A percentile compares a stretch with the other conserved stretches of the same genome.
These are phyloP conservation scores for Amniataba percoides DNA, from an alignment of 2,797 vertebrate genomes.

Conservation along the genomic window DNA sequence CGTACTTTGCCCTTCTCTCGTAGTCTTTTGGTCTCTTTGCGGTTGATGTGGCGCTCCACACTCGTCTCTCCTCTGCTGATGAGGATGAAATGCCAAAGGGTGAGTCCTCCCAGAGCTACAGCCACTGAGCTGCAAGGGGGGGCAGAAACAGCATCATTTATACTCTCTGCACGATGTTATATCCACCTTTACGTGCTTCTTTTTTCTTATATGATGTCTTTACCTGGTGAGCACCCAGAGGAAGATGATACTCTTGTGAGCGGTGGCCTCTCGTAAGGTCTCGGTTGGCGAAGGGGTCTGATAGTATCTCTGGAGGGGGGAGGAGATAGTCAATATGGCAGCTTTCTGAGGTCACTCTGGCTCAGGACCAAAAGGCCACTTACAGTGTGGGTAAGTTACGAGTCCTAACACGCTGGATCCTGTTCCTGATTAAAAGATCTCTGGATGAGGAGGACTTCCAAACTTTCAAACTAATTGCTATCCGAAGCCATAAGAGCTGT, in stretches of 20 bases:
- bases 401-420: not conserved
- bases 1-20: constrained; percentile 88
- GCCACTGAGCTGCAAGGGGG: constrained; percentile 89
- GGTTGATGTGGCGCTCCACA: constrained; percentile 96
- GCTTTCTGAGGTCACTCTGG: not conserved
- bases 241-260: constrained; percentile 95
- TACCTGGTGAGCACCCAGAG: constrained; percentile 98
- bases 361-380: constrained; percentile 9
- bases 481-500: constrained; percentile 3
- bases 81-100: constrained; percentile 92
- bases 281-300: constrained; percentile 90
- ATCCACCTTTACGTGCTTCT: no score
- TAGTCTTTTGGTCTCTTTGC: constrained; percentile 90
- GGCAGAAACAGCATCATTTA: not conserved
- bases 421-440: constrained; percentile 8
- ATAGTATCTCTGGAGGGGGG: constrained; percentile 87
- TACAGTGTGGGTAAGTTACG: not conserved
- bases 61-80: constrained; percentile 96
- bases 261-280: constrained; percentile 87
- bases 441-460: not conserved
- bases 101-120: constrained; percentile 92
- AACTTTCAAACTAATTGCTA: constrained; percentile 12
- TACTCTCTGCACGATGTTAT: no score
- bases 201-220: no score
- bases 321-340: not conserved